Conservation (phyloP, 2,888 invertebrate genomes). For the Nomada goodeniana region DNA sequence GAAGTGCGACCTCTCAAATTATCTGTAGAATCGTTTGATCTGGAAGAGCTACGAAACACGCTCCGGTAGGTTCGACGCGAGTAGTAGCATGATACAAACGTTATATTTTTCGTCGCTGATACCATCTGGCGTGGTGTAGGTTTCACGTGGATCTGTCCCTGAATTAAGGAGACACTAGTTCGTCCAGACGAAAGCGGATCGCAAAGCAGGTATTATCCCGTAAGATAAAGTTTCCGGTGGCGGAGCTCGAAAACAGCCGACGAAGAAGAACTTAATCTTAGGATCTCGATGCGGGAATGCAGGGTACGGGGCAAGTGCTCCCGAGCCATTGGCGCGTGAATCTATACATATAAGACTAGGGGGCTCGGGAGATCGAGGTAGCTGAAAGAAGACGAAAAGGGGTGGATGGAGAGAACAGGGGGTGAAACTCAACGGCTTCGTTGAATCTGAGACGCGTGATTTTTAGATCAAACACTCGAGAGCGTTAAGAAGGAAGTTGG, state of each 20-base stretch:
- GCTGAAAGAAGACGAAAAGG: constrained; percentile 41
- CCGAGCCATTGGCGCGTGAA: constrained; percentile 61
- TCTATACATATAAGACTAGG: constrained; percentile 25
- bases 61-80: constrained; percentile 13
- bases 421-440: constrained; percentile 73
- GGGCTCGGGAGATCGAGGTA: constrained; percentile 21
- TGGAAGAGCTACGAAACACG: not conserved
- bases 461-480: constrained; percentile 79
- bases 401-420: constrained; percentile 14
- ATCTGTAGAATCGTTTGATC: not conserved
- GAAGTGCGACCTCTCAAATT: not conserved
- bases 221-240: constrained; percentile 76
- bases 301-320: constrained; percentile 31
- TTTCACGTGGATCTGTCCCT: constrained; percentile 52
- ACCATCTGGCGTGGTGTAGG: constrained; percentile 44
- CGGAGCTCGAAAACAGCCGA: constrained; percentile 60
- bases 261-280: constrained; percentile 62
- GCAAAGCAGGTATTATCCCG: constrained; percentile 67
- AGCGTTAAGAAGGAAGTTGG: constrained; percentile 74
- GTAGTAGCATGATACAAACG: constrained; percentile 16
- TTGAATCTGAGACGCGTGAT: constrained; percentile 71
- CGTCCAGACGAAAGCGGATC: constrained; percentile 64
- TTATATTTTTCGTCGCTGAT: constrained; percentile 38
- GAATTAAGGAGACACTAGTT: constrained; percentile 28
- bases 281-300: constrained; percentile 62